Percentiles rank a stretch among this genome's conserved stretches.
phyloP scores from a whole-genome alignment of 2,888 invertebrate genomes.

The Stramonita haemastoma region DNA sequence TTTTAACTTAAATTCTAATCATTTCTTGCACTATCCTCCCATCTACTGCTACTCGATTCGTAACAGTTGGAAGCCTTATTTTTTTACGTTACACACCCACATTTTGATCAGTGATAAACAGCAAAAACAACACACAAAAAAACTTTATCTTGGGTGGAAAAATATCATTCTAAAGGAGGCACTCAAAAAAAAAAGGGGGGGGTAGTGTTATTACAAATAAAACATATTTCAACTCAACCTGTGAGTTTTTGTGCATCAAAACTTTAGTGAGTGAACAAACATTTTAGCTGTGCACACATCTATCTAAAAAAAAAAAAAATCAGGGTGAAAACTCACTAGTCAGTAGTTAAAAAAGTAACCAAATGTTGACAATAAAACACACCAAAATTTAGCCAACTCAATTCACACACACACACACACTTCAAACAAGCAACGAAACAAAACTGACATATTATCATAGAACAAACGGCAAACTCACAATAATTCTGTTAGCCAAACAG shows the following conservation, averaged over 20 bases:
- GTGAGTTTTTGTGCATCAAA: slow-evolving; percentile 6
- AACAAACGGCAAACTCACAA: neutral
- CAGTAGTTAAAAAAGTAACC: neutral
- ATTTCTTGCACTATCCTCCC: too few species aligned
- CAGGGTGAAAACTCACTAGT: neutral
- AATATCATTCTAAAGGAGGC: neutral
- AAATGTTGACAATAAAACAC: neutral
- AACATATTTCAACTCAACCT: neutral
- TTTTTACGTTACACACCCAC: too few species aligned
- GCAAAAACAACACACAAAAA: neutral
- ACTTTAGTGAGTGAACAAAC: slow-evolving; percentile 20
- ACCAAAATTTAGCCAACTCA: neutral
- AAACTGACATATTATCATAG: neutral
- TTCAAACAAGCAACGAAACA: neutral
- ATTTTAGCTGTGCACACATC: slow-evolving; percentile 29
- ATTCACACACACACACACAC: neutral
- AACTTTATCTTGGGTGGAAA: neutral
- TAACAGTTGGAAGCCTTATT: too few species aligned
- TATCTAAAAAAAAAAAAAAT: neutral
- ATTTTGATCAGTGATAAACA: neutral
- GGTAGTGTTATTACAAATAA: neutral
- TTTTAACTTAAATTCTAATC: too few species aligned
- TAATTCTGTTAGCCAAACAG: neutral
- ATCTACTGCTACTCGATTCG: too few species aligned
- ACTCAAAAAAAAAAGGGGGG: neutral